Conservation (phyloP, 2,888 invertebrate species). For the Mythimna lalbum region DNA sequence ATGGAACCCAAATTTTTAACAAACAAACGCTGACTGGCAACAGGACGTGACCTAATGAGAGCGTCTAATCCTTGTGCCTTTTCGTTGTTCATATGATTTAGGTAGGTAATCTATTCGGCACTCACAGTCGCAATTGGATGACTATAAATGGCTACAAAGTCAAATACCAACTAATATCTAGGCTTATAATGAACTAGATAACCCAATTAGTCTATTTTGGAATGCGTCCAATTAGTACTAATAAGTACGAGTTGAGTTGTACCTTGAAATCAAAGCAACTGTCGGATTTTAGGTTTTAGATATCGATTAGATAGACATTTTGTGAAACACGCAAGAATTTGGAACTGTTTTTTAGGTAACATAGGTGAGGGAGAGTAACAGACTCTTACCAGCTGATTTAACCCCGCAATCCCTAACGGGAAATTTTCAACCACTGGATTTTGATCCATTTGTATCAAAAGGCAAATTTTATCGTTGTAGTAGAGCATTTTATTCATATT, state of each 20-base stretch:
- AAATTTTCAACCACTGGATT: not conserved
- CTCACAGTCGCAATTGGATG: not conserved
- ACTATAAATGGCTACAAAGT: conserved; percentile 17
- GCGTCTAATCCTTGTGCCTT: conserved; percentile 4
- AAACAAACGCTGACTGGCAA: conserved; percentile 11
- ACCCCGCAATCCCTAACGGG: too few relatives aligned
- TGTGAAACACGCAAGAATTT: not conserved
- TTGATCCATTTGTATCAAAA: not conserved
- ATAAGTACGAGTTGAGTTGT: conserved; percentile 6
- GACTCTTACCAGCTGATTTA: too few relatives aligned
- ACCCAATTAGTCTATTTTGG: conserved; percentile 40
- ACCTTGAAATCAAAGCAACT: not conserved
- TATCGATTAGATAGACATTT: not conserved
- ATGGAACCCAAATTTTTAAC: conserved; percentile 15
- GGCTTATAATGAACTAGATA: conserved; percentile 36
- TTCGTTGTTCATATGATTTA: conserved; percentile 13
- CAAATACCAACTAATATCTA: conserved; percentile 37
- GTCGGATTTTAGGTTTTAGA: not conserved
- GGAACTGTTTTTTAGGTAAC: too few relatives aligned
- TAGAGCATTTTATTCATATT: too few relatives aligned
- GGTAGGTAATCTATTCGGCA: not conserved
- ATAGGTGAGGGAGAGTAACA: too few relatives aligned
- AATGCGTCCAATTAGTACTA: conserved; percentile 26
- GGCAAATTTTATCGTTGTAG: too few relatives aligned
- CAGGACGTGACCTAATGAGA: conserved; percentile 3